Evolutionary conservation across 2,797 vertebrate genomes (phyloP), one percentile per base, ranked within the genome.

Genomic region (Pogoniulus pusillus): DNA sequence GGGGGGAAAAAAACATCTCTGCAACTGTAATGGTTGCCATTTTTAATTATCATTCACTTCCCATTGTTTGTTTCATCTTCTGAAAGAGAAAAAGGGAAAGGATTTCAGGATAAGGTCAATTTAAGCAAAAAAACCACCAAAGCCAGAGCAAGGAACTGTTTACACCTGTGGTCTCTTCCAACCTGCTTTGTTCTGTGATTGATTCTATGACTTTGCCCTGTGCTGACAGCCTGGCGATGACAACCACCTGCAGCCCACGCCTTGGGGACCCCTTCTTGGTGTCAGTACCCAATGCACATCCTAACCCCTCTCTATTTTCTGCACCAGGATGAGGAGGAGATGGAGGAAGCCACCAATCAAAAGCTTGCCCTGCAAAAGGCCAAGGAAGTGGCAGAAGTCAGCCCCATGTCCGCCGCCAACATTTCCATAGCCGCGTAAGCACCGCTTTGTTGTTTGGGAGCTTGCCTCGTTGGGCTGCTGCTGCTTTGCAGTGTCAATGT

Each of bases 361-460:
- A 99, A 99, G 94, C 97, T 99, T 1, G 99, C 99, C 15, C 97
- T 99, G 70, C 99, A 99, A 69, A 99, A 99, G 95, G 98, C 98
- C 93, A 99, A 98, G 96, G 99, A 99, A 95, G 99, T 99, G 90
- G 98, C 99, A 5, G 99, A 99, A 97, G 99, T 99, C 96, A 99
- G 99, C 96, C 99, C 99, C 85, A 98, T 99, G 97, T 99, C 99
- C 0, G 99, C 99, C 0, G 97, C 99, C 30, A 99, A 99, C 96
- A 98, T 99, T 93, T 99, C 99, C 92, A 98, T 99, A 15, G 98
- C 99, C 43, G 98, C 98, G 99, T 99, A 98, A 99, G 99, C 69
- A 49, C 97, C 43, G 9, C 73, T 63, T 60, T 49, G 2, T 78
- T 74, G 5, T 79, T 35, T 1, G 65, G 49, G 27, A 62, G 17